phyloP scores from a whole-genome alignment of 2,797 vertebrate genomes.

The Masticophis lateralis region DNA sequence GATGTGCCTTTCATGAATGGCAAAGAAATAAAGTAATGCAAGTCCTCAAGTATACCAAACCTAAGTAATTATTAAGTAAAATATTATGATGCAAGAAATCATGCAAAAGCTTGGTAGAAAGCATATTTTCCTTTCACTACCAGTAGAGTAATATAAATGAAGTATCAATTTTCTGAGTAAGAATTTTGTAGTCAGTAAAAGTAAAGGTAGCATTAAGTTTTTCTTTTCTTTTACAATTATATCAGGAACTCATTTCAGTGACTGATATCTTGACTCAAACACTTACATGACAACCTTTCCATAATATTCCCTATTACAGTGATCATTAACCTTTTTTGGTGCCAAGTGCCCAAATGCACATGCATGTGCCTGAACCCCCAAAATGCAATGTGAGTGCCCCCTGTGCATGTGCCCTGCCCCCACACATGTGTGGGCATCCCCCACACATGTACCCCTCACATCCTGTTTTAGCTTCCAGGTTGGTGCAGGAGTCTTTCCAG shows the following conservation, averaged over 20 bases:
- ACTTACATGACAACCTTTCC: constrained; percentile 41
- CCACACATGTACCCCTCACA: no score
- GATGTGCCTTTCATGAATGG: not conserved
- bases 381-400: no score
- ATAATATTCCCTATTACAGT: not conserved
- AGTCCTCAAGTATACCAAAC: not conserved
- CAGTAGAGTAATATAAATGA: not conserved
- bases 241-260: constrained; percentile 28
- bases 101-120: not conserved
- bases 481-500: no score
- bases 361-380: no score
- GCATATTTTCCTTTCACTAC: not conserved
- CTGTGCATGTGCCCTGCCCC: no score
- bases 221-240: not conserved
- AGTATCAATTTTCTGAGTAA: not conserved
- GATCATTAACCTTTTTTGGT: no score
- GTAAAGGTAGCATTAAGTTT: not conserved
- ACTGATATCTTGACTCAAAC: constrained; percentile 29
- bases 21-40: not conserved
- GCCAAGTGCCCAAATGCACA: no score
- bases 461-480: no score
- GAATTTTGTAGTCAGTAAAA: not conserved
- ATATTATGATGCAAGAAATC: not conserved
- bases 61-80: not conserved
- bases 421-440: no score